Evolutionary conservation across 2,888 invertebrate species (phyloP).

Genomic region (Trachelus tabidus): DNA sequence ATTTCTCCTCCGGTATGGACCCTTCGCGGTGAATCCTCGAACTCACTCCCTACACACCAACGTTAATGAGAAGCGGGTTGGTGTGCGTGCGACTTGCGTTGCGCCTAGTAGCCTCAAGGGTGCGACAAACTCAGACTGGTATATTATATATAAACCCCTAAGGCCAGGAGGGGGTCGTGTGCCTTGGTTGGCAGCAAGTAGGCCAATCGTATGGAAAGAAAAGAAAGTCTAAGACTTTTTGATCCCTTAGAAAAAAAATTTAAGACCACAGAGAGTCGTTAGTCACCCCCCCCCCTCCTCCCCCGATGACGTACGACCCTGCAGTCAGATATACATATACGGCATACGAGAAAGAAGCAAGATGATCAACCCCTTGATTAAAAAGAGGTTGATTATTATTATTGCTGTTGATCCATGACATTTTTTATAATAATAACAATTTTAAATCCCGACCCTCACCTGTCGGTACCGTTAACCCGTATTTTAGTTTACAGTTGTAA

Average conservation of each 20-base stretch:
- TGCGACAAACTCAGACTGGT: constrained; percentile 30
- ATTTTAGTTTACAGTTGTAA: background rate
- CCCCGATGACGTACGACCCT: background rate
- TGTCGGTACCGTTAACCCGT: background rate
- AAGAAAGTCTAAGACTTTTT: background rate
- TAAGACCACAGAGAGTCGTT: background rate
- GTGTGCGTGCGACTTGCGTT: constrained; percentile 23
- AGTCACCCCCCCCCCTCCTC: no score
- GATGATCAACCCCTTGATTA: background rate
- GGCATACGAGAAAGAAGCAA: background rate
- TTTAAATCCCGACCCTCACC: background rate
- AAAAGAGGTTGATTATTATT: background rate
- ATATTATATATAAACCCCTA: constrained; percentile 39
- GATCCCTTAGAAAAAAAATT: background rate
- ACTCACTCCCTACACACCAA: background rate
- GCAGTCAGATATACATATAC: background rate
- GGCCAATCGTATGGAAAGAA: constrained; percentile 24
- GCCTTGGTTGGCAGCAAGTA: constrained; percentile 21
- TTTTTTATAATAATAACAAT: background rate
- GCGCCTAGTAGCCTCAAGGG: constrained; percentile 28
- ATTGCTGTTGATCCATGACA: no score
- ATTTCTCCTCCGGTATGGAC: background rate
- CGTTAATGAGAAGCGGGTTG: constrained; percentile 36
- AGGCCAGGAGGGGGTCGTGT: constrained; percentile 16
- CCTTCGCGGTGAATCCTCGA: background rate